phyloP scores from a whole-genome alignment of 2,113 vertebrate genomes.

The Ameiurus melas region DNA sequence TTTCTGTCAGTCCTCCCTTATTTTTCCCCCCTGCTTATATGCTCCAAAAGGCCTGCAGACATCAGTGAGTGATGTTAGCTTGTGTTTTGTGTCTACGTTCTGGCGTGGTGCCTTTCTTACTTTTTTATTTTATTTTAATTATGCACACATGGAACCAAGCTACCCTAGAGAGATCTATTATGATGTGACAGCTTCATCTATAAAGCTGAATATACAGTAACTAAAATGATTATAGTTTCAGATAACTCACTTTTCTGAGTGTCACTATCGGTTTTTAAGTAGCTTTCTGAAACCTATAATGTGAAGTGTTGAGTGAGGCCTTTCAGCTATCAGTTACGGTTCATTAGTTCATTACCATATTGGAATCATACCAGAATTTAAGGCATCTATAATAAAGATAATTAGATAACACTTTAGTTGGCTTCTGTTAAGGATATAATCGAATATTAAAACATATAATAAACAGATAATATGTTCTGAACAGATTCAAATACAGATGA shows the following conservation, averaged over 20 bases:
- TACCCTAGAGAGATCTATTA: background rate
- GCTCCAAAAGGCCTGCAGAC: constrained; percentile 43
- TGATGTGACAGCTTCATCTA: constrained; percentile 1
- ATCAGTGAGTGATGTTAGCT: constrained; percentile 50
- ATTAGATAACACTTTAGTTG: background rate
- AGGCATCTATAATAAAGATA: background rate
- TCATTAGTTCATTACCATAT: background rate
- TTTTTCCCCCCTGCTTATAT: constrained; percentile 17
- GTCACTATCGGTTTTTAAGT: background rate
- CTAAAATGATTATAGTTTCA: background rate
- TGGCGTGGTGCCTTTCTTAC: background rate
- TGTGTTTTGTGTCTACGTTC: constrained; percentile 24
- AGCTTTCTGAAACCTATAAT: background rate
- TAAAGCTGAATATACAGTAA: background rate
- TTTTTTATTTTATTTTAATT: background rate
- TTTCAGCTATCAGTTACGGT: background rate
- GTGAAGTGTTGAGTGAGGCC: background rate
- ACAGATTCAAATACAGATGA: background rate
- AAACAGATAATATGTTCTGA: background rate
- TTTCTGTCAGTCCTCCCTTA: constrained; percentile 48
- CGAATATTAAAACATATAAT: background rate
- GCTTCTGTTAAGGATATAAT: background rate
- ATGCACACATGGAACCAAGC: constrained; percentile 8
- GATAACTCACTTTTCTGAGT: background rate
- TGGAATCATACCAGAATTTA: background rate